These are phyloP conservation scores for Papilio xuthus DNA, from an alignment of 1,140 invertebrate species.

Conservation along the genomic window DNA sequence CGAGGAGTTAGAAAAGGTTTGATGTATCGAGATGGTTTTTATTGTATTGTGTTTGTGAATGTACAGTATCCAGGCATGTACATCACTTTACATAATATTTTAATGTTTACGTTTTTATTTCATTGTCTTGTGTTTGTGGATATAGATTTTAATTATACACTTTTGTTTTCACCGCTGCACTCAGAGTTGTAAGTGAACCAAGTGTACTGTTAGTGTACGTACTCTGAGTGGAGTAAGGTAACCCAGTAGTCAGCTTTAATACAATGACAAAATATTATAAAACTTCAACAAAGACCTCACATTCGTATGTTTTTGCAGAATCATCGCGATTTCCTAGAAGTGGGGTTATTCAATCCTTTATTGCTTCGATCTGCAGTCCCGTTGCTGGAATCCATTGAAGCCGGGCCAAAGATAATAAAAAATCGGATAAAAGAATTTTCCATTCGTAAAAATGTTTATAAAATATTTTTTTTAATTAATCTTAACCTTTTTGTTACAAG, in stretches of 20 bases:
- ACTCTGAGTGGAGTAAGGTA: too few species aligned
- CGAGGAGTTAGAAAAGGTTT: conserved; percentile 9
- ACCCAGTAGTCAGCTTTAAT: too few species aligned
- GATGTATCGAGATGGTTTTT: background rate
- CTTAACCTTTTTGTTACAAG: too few species aligned
- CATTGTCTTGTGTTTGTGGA: too few species aligned
- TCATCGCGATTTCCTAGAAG: background rate
- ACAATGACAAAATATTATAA: background rate
- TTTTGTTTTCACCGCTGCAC: too few species aligned
- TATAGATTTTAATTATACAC: too few species aligned
- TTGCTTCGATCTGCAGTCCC: conserved; percentile 16
- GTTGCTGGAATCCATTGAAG: background rate
- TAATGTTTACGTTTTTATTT: too few species aligned
- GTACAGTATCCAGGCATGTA: background rate
- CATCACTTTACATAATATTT: too few species aligned
- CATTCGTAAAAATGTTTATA: background rate
- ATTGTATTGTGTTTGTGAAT: conserved; percentile 8
- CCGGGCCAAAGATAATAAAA: conserved; percentile 8
- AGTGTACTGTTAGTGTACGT: too few species aligned
- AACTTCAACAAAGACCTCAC: background rate
- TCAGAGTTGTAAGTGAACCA: too few species aligned
- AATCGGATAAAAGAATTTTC: background rate
- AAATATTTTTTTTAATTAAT: background rate
- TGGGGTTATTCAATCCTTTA: conserved; percentile 7
- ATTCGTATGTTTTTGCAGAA: background rate